Evolutionary conservation across 2,797 vertebrate genomes (phyloP).

Genomic region (Cottoperca gobio): DNA sequence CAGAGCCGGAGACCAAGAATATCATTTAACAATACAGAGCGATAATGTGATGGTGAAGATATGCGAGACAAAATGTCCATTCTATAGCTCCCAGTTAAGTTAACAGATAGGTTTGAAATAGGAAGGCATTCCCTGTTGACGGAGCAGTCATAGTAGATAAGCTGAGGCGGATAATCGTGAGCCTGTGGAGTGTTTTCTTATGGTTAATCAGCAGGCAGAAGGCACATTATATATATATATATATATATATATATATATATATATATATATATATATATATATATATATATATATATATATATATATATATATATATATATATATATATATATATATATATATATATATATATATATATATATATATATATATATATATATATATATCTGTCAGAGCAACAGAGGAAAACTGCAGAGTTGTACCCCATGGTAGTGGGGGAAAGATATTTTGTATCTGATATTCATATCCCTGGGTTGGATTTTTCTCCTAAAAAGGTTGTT

Average conservation of each 20-base stretch:
- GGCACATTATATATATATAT: slow-evolving; percentile 43
- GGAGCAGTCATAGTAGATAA: slow-evolving; percentile 58
- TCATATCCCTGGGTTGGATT: slow-evolving; percentile 34
- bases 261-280: no score
- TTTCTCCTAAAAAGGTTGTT: slow-evolving; percentile 34
- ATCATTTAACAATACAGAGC: slow-evolving; percentile 42
- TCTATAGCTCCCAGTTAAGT: slow-evolving; percentile 54
- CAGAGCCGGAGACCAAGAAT: slow-evolving; percentile 19
- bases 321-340: no score
- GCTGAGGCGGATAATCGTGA: slow-evolving; percentile 60
- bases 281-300: no score
- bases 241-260: no score
- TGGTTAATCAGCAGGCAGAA: slow-evolving; percentile 58
- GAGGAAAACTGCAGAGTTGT: slow-evolving; percentile 44
- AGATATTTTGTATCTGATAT: slow-evolving; percentile 47
- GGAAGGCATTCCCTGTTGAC: slow-evolving; percentile 59
- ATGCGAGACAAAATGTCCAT: slow-evolving; percentile 31
- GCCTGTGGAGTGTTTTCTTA: slow-evolving; percentile 48
- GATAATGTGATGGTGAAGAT: slow-evolving; percentile 33
- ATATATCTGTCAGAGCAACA: slow-evolving; percentile 56
- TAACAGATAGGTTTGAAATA: slow-evolving; percentile 51
- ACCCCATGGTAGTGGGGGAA: slow-evolving; percentile 14
- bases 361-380: no score
- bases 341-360: no score
- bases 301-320: no score